Evolutionary conservation across 2,888 invertebrate genomes (phyloP).

Genomic region (Cheilosia vulpina): DNA sequence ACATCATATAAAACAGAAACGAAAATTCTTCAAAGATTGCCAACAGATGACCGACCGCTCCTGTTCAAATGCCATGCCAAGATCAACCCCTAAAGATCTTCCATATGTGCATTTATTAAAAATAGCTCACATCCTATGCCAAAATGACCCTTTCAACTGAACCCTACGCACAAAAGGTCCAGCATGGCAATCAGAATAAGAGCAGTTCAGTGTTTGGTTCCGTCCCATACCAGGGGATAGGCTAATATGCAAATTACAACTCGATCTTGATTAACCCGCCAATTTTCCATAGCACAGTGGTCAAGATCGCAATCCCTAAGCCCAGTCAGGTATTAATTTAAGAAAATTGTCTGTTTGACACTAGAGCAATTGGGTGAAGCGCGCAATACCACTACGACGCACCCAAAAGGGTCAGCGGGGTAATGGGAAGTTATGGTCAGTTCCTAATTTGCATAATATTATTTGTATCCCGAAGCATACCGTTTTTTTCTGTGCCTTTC

Average conservation of each 20-base stretch:
- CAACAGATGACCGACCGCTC: slow-evolving; percentile 69
- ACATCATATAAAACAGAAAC: slow-evolving; percentile 64
- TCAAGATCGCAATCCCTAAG: slow-evolving; percentile 64
- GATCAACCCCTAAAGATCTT: slow-evolving; percentile 67
- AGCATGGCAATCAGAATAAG: slow-evolving; percentile 72
- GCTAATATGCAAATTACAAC: slow-evolving; percentile 71
- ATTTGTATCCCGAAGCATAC: slow-evolving; percentile 56
- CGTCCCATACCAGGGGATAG: slow-evolving; percentile 35
- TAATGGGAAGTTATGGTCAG: slow-evolving; percentile 70
- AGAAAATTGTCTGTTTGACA: slow-evolving; percentile 74
- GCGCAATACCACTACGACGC: slow-evolving; percentile 43
- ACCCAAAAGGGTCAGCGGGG: slow-evolving; percentile 66
- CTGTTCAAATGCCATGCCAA: slow-evolving; percentile 55
- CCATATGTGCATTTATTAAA: slow-evolving; percentile 23
- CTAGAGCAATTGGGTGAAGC: slow-evolving; percentile 41
- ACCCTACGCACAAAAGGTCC: slow-evolving; percentile 70
- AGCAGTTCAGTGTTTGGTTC: slow-evolving; percentile 45
- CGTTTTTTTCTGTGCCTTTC: background rate
- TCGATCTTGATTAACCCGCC: slow-evolving; percentile 75
- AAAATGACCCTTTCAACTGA: slow-evolving; percentile 66
- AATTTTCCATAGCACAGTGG: slow-evolving; percentile 74
- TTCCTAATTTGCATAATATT: slow-evolving; percentile 71
- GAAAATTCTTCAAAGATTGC: slow-evolving; percentile 21
- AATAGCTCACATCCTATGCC: slow-evolving; percentile 45
- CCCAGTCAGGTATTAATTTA: slow-evolving; percentile 66